Percentiles rank a stretch among this genome's conserved stretches.
Conservation (phyloP, 2,888 invertebrate genomes). For the Priocnemis perturbator region DNA sequence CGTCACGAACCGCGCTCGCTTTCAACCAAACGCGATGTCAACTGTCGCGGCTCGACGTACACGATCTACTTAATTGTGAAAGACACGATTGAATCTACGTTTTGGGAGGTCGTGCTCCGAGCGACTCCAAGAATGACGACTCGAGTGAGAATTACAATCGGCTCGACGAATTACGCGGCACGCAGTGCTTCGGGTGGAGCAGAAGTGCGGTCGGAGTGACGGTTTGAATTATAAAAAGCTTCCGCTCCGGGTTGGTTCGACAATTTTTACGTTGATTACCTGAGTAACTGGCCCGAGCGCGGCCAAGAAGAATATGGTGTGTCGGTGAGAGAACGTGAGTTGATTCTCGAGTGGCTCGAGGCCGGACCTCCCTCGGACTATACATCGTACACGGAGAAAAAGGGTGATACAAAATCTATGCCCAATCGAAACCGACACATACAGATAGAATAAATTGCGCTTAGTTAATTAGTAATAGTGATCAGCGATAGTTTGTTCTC, state of each 20-base stretch:
- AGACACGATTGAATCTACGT: constrained; percentile 64
- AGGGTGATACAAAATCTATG: constrained; percentile 70
- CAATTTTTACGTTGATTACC: too few relatives aligned
- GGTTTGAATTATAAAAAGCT: too few relatives aligned
- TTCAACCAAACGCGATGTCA: constrained; percentile 28
- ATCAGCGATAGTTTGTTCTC: constrained; percentile 13
- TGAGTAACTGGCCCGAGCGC: too few relatives aligned
- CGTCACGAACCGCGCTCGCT: neutral
- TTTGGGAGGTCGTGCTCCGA: constrained; percentile 47
- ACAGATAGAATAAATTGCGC: constrained; percentile 67
- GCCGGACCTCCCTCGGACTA: constrained; percentile 42
- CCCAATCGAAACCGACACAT: constrained; percentile 66
- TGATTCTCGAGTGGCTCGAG: constrained; percentile 31
- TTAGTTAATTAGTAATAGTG: constrained; percentile 21
- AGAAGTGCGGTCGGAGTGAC: too few relatives aligned
- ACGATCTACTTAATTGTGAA: constrained; percentile 61
- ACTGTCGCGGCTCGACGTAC: constrained; percentile 40
- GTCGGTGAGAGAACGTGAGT: neutral
- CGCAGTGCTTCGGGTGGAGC: too few relatives aligned
- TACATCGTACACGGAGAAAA: constrained; percentile 62
- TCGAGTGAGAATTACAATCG: too few relatives aligned
- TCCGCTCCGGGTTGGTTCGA: too few relatives aligned
- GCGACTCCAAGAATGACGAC: constrained; percentile 7
- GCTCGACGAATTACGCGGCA: too few relatives aligned
- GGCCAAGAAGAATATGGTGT: too few relatives aligned